phyloP scores from a whole-genome alignment of 2,113 vertebrate species.

The Pedionomus torquatus region DNA sequence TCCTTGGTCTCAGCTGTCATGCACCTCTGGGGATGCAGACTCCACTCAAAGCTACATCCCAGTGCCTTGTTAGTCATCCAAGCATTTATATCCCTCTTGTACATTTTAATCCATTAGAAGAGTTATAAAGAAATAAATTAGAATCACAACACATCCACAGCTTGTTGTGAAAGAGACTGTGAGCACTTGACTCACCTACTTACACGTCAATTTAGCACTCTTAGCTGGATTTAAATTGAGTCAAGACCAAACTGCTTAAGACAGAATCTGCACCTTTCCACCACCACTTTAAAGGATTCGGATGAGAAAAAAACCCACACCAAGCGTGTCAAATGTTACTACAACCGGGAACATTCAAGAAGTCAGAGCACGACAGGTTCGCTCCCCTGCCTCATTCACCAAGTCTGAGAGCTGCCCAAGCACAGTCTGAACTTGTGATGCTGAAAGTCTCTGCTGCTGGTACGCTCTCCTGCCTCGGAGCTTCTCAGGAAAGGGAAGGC shows the following conservation, averaged over 20 bases:
- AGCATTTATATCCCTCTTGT: background rate
- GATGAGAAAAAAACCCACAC: background rate
- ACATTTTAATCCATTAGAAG: slow-evolving; percentile 52
- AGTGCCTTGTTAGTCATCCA: background rate
- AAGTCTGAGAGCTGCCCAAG: background rate
- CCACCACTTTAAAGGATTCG: background rate
- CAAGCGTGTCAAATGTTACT: background rate
- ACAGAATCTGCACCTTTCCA: slow-evolving; percentile 9
- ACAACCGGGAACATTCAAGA: background rate
- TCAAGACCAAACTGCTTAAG: slow-evolving; percentile 13
- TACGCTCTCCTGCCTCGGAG: fast-evolving
- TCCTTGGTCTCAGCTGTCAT: background rate
- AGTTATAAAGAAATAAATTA: slow-evolving; percentile 61
- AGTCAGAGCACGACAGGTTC: background rate
- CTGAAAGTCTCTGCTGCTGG: background rate
- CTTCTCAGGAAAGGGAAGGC: background rate
- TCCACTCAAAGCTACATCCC: background rate
- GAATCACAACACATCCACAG: slow-evolving; percentile 62
- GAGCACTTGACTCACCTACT: slow-evolving; percentile 64
- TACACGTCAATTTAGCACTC: slow-evolving; percentile 48
- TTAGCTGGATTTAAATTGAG: slow-evolving; percentile 40
- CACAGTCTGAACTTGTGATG: background rate
- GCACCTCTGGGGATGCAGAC: background rate
- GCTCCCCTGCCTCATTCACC: background rate
- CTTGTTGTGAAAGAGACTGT: slow-evolving; percentile 60